A percentile compares a stretch with the other conserved stretches of the same genome.
Evolutionary conservation across 2,113 vertebrate species (phyloP).

Genomic region (Rhabdomys dilectus): DNA sequence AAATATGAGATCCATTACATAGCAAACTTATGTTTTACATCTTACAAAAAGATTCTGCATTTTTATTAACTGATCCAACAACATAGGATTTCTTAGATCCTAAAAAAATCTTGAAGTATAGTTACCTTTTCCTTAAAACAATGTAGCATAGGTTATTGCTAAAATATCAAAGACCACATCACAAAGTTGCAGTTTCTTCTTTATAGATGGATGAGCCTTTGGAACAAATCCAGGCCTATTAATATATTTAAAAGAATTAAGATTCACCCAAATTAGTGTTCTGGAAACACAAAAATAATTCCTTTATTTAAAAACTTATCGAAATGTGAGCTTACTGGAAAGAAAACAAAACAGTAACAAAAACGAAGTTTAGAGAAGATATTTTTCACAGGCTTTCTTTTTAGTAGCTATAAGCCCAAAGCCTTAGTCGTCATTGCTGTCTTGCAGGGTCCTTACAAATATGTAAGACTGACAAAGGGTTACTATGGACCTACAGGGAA

Average conservation of each 20-base stretch:
- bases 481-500: slow-evolving; percentile 86
- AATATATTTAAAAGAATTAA: slow-evolving; percentile 87
- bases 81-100: slow-evolving; percentile 84
- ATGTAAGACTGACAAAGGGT: slow-evolving; percentile 80
- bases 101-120: slow-evolving; percentile 83
- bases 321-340: slow-evolving; percentile 87
- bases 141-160: slow-evolving; percentile 86
- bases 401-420: slow-evolving; percentile 82
- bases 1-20: slow-evolving; percentile 86
- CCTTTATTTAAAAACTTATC: slow-evolving; percentile 82
- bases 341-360: slow-evolving; percentile 75
- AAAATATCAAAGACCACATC: slow-evolving; percentile 87
- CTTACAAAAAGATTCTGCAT: slow-evolving; percentile 86
- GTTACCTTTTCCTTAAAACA: slow-evolving; percentile 83
- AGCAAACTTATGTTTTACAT: slow-evolving; percentile 86
- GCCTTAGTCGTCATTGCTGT: slow-evolving; percentile 76
- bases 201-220: slow-evolving; percentile 84
- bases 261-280: slow-evolving; percentile 88
- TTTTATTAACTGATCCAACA: slow-evolving; percentile 85
- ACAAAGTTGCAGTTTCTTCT: slow-evolving; percentile 85
- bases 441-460: slow-evolving; percentile 83
- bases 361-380: slow-evolving; percentile 82
- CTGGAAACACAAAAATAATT: slow-evolving; percentile 88
- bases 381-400: slow-evolving; percentile 85
- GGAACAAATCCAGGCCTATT: slow-evolving; percentile 85